Evolutionary conservation across 2,113 vertebrate species (phyloP).

Genomic region (Rhea pennata): DNA sequence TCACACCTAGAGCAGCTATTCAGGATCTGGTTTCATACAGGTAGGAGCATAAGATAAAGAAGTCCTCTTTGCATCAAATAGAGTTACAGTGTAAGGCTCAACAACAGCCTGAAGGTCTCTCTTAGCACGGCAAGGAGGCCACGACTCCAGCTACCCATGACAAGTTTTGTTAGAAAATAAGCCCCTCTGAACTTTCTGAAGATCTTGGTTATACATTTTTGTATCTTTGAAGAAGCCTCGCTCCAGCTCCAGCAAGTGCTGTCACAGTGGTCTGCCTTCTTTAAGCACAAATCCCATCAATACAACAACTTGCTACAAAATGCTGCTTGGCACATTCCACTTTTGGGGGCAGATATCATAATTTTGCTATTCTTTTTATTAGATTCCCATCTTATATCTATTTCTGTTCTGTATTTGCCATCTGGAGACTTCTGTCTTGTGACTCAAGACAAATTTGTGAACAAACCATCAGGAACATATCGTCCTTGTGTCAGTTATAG

Average conservation of each 20-base stretch:
- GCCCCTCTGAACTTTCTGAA: neutral
- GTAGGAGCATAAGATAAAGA: neutral
- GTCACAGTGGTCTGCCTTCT: neutral
- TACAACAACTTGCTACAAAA: neutral
- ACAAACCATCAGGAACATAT: neutral
- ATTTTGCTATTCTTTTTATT: neutral
- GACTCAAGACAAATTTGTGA: neutral
- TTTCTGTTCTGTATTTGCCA: neutral
- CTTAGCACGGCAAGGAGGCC: neutral
- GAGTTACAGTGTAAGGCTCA: neutral
- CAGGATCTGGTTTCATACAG: neutral
- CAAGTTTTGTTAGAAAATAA: neutral
- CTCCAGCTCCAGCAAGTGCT: neutral
- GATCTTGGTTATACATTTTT: neutral
- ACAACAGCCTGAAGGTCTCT: neutral
- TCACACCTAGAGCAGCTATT: neutral
- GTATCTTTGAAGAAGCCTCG: neutral
- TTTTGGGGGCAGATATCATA: neutral
- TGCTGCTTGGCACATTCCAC: neutral
- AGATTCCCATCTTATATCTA: neutral
- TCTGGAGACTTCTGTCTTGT: too few species aligned
- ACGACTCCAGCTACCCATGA: neutral
- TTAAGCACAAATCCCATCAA: neutral
- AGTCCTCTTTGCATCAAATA: neutral
- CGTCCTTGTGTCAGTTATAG: neutral